Evolutionary conservation across 2,797 vertebrate species (phyloP).

Genomic region (Poecilia wingei): DNA sequence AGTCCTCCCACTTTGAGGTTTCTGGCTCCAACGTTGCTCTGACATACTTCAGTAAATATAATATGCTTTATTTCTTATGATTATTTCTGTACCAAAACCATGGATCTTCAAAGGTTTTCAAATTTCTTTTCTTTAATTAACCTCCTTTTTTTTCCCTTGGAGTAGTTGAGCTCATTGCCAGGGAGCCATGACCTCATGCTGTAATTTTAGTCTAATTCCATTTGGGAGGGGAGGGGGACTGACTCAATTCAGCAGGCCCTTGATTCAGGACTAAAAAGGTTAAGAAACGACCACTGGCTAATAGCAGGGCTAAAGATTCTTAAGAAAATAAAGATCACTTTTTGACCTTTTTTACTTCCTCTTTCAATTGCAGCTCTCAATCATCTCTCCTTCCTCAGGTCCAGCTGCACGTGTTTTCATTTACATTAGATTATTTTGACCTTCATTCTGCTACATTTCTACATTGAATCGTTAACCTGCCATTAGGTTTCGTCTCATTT

Average conservation of each 20-base stretch:
- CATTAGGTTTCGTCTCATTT: not conserved
- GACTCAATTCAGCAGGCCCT: constrained; percentile 50
- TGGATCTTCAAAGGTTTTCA: constrained; percentile 68
- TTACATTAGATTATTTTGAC: constrained; percentile 56
- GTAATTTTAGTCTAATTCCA: constrained; percentile 76
- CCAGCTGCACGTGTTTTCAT: constrained; percentile 68
- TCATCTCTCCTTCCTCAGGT: constrained; percentile 57
- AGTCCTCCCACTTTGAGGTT: constrained; percentile 74
- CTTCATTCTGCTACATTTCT: constrained; percentile 28
- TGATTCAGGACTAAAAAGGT: constrained; percentile 71
- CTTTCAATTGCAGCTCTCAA: constrained; percentile 68
- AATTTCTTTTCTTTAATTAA: constrained; percentile 34
- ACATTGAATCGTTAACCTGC: constrained; percentile 4
- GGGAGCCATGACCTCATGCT: constrained; percentile 72
- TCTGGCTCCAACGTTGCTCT: constrained; percentile 60
- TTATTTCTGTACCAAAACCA: constrained; percentile 68
- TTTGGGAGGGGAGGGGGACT: constrained; percentile 38
- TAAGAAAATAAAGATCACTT: constrained; percentile 71
- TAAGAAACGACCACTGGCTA: constrained; percentile 71
- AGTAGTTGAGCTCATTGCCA: constrained; percentile 63
- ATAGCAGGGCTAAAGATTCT: constrained; percentile 72
- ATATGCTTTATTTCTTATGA: constrained; percentile 73
- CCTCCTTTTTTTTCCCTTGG: constrained; percentile 21
- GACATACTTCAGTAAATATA: constrained; percentile 71
- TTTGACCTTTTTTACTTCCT: constrained; percentile 76